phyloP scores from a whole-genome alignment of 2,113 vertebrate genomes.

The Romanogobio albipinnatus region DNA sequence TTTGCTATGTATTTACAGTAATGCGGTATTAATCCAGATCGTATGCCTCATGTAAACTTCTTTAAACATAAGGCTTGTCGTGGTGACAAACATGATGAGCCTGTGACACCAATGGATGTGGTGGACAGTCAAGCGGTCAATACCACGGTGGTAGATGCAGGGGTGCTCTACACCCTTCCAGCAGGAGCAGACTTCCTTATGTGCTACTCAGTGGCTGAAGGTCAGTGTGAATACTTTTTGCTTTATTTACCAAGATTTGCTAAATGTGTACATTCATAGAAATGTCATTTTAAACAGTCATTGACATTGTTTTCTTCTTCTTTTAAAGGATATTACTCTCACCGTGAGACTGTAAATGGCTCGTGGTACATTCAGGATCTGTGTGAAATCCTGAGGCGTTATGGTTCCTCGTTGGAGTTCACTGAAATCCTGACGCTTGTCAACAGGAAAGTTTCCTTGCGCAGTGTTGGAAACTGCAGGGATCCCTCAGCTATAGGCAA shows the following conservation, averaged over 20 bases:
- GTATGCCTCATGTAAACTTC: not conserved
- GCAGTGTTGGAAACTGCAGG: slow-evolving; percentile 73
- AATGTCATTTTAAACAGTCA: not conserved
- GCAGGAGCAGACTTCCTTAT: slow-evolving; percentile 95
- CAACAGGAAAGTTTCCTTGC: slow-evolving; percentile 89
- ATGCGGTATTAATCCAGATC: not conserved
- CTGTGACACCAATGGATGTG: slow-evolving; percentile 77
- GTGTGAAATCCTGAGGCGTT: slow-evolving; percentile 80
- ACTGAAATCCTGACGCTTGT: slow-evolving; percentile 92
- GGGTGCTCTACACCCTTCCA: slow-evolving; percentile 83
- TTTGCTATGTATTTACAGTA: not conserved
- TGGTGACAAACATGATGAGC: slow-evolving; percentile 83
- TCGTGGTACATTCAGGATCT: slow-evolving; percentile 98
- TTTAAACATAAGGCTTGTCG: slow-evolving; percentile 83
- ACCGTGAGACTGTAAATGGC: slow-evolving; percentile 86
- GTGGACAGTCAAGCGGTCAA: slow-evolving; percentile 67
- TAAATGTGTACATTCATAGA: not conserved
- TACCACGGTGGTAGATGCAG: slow-evolving; percentile 83
- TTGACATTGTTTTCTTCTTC: not conserved
- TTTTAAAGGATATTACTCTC: slow-evolving; percentile 92
- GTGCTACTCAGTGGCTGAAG: slow-evolving; percentile 97
- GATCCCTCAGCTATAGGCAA: slow-evolving; percentile 82
- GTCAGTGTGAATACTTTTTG: slow-evolving; percentile 67
- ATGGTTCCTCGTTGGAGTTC: slow-evolving; percentile 85
- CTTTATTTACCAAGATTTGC: not conserved